Conservation (phyloP, 1,140 invertebrate species). For the Listronotus oregonensis region DNA sequence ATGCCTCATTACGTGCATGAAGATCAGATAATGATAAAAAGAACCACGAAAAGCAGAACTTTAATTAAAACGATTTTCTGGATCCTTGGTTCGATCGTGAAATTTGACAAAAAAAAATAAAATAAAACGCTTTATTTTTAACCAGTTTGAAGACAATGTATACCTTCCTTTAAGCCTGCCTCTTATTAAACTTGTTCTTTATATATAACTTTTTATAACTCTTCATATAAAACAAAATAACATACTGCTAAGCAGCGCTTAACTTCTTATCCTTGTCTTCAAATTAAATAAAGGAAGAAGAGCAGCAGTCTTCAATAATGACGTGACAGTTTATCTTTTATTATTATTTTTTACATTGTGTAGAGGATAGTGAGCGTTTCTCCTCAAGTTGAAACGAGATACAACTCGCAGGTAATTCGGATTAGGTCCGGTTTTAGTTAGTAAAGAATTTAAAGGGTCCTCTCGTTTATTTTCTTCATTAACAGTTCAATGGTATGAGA, state of each 20-base stretch:
- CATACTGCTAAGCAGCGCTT: slow-evolving; percentile 1
- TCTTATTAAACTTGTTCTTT: slow-evolving; percentile 13
- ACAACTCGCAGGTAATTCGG: slow-evolving; percentile 37
- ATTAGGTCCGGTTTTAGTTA: slow-evolving; percentile 46
- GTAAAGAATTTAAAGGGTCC: slow-evolving; percentile 46
- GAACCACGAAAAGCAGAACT: slow-evolving; percentile 20
- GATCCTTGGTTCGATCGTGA: slow-evolving; percentile 21
- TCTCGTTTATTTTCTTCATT: slow-evolving; percentile 47
- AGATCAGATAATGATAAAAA: slow-evolving; percentile 25
- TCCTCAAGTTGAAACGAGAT: not conserved
- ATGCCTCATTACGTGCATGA: too few relatives aligned
- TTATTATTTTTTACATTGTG: slow-evolving; percentile 12
- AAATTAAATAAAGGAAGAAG: slow-evolving; percentile 26
- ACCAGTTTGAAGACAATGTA: slow-evolving; percentile 23
- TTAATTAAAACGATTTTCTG: slow-evolving; percentile 33
- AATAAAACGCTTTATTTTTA: slow-evolving; percentile 22
- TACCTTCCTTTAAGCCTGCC: slow-evolving; percentile 9
- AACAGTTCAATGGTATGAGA: slow-evolving; percentile 39
- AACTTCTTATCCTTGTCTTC: slow-evolving; percentile 4
- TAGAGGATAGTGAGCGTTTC: not conserved
- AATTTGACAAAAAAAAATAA: slow-evolving; percentile 25
- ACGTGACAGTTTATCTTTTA: slow-evolving; percentile 36
- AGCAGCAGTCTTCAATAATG: slow-evolving; percentile 27
- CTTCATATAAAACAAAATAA: slow-evolving; percentile 5
- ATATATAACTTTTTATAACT: not conserved